A percentile compares a stretch with the other conserved stretches of the same genome.
Conservation (phyloP, 2,797 vertebrate species). For the Sebastes miniatus region DNA sequence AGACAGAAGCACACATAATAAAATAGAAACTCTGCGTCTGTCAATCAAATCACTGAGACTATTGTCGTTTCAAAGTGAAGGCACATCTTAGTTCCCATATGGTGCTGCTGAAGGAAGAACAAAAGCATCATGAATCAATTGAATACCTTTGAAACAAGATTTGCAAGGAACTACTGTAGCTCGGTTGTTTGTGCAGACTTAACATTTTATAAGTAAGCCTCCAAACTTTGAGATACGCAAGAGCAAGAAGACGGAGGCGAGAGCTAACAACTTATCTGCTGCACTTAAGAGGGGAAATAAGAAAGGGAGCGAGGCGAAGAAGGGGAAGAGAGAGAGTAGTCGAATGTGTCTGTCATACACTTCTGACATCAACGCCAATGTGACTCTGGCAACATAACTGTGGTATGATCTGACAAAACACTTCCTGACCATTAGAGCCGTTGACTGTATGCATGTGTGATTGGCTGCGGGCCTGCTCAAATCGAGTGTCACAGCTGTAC, state of each 20-base stretch:
- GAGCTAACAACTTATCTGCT: constrained; percentile 52
- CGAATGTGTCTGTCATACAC: constrained; percentile 22
- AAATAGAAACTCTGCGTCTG: constrained; percentile 46
- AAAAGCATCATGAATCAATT: constrained; percentile 64
- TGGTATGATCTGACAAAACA: constrained; percentile 25
- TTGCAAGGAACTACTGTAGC: constrained; percentile 53
- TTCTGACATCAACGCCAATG: constrained; percentile 29
- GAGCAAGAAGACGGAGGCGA: constrained; percentile 31
- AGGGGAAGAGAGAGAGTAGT: background rate
- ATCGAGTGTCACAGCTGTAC: constrained; percentile 53
- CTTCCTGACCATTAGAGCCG: constrained; percentile 38
- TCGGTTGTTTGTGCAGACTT: constrained; percentile 60
- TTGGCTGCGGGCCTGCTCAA: constrained; percentile 42
- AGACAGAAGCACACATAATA: constrained; percentile 50
- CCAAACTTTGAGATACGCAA: constrained; percentile 53
- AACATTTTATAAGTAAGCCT: constrained; percentile 52
- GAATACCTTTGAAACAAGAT: constrained; percentile 72
- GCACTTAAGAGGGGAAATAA: constrained; percentile 41
- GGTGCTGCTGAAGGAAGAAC: constrained; percentile 66
- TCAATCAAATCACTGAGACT: constrained; percentile 71
- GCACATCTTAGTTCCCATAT: constrained; percentile 69
- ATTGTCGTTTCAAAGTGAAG: constrained; percentile 64
- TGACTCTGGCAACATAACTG: background rate
- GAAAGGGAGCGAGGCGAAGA: constrained; percentile 12
- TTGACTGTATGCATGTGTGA: constrained; percentile 33